A percentile compares a stretch with the other conserved stretches of the same genome.
Evolutionary conservation across 2,797 vertebrate genomes (phyloP).

Genomic region (Paratrypauchen microcephalus): DNA sequence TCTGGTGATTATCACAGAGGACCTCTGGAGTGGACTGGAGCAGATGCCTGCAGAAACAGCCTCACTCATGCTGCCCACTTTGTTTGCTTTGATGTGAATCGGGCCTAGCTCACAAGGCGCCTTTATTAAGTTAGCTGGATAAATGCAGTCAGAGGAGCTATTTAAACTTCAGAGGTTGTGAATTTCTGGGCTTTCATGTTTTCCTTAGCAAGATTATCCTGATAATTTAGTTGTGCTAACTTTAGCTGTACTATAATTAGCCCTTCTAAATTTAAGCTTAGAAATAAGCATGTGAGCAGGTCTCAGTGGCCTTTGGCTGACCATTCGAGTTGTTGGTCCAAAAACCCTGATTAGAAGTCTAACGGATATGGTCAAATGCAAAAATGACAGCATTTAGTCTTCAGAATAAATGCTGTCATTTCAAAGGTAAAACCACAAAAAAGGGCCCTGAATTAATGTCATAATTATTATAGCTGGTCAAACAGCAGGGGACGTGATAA

Average conservation of each 20-base stretch:
- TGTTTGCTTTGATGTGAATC: slow-evolving; percentile 47
- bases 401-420: not conserved
- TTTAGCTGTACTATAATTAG: slow-evolving; percentile 27
- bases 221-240: slow-evolving; percentile 32
- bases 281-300: not conserved
- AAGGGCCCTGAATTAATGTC: not conserved
- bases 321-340: not conserved
- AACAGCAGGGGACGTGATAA: slow-evolving; percentile 3
- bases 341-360: no score
- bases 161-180: slow-evolving; percentile 34
- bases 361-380: not conserved
- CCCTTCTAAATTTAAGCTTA: slow-evolving; percentile 22
- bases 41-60: slow-evolving; percentile 36
- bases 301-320: slow-evolving; percentile 11
- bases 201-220: slow-evolving; percentile 18
- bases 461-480: slow-evolving; percentile 8
- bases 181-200: slow-evolving; percentile 8
- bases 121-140: slow-evolving; percentile 41
- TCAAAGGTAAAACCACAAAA: not conserved
- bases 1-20: slow-evolving; percentile 49
- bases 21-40: slow-evolving; percentile 30
- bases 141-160: slow-evolving; percentile 28
- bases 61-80: slow-evolving; percentile 25
- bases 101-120: slow-evolving; percentile 23
- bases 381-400: no score